Conservation (phyloP, 2,113 vertebrate genomes). For the Perccottus glenii region DNA sequence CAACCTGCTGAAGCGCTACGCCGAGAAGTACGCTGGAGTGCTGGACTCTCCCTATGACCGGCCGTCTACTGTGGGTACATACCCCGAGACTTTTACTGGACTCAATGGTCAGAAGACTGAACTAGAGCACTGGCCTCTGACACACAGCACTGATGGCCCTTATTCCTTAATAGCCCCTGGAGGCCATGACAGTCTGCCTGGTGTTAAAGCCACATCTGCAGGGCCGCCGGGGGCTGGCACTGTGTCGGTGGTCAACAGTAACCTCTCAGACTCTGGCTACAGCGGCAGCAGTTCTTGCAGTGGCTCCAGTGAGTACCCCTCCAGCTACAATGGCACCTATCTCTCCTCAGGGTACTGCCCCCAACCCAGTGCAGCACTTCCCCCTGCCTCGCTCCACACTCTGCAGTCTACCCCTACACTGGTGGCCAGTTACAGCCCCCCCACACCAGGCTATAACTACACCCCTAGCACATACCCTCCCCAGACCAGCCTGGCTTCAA, state of each 20-base stretch:
- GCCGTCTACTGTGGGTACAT: conserved; percentile 75
- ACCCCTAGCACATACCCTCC: conserved; percentile 76
- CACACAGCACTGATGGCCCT: conserved; percentile 81
- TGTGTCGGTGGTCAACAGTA: conserved; percentile 82
- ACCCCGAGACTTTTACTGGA: conserved; percentile 83
- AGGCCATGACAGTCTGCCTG: conserved; percentile 84
- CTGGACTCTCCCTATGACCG: conserved; percentile 91
- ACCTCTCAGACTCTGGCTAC: conserved; percentile 87
- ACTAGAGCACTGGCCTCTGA: conserved; percentile 87
- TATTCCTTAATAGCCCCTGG: conserved; percentile 82
- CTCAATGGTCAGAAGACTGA: conserved; percentile 89
- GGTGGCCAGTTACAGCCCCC: conserved; percentile 86
- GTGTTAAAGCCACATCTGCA: conserved; percentile 79
- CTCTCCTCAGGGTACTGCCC: conserved; percentile 90
- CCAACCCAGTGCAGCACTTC: conserved; percentile 83
- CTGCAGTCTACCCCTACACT: conserved; percentile 80
- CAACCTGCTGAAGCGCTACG: conserved; percentile 96
- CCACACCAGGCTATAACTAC: conserved; percentile 90
- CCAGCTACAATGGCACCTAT: conserved; percentile 88
- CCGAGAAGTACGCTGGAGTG: conserved; percentile 94
- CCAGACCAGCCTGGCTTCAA: conserved; percentile 78
- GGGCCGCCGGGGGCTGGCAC: conserved; percentile 79
- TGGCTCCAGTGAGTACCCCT: conserved; percentile 83
- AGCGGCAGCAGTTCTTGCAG: conserved; percentile 82
- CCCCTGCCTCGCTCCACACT: conserved; percentile 80